Evolutionary conservation across 2,113 vertebrate genomes (phyloP).

Genomic region (Cercocebus atys): DNA sequence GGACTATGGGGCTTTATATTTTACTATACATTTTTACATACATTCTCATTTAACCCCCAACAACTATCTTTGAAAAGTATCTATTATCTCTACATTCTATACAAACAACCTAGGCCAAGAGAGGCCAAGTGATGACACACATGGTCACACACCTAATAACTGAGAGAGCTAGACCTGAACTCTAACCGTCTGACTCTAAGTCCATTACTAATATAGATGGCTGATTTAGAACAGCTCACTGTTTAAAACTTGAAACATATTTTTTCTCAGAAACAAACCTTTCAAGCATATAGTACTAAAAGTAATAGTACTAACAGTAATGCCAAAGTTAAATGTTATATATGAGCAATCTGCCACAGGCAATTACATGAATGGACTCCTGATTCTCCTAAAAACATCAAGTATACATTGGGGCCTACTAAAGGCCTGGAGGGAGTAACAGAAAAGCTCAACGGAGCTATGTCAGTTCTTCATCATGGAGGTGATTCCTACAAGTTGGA

Average conservation of each 20-base stretch:
- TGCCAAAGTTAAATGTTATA: neutral
- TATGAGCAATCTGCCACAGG: neutral
- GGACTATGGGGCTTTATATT: neutral
- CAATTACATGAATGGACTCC: neutral
- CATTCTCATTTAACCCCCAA: neutral
- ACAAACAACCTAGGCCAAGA: neutral
- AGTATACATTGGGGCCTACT: neutral
- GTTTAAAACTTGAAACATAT: constrained; percentile 34
- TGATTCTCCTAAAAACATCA: neutral
- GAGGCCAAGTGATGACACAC: neutral
- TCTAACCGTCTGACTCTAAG: neutral
- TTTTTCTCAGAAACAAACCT: neutral
- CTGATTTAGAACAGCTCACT: neutral
- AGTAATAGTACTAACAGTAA: neutral
- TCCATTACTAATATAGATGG: neutral
- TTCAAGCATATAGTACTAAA: neutral
- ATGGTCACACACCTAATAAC: neutral
- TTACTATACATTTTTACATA: neutral
- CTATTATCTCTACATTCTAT: neutral
- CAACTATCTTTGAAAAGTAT: neutral
- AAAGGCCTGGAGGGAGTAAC: neutral
- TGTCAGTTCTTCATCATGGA: neutral
- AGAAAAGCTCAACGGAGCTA: neutral
- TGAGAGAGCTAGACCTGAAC: neutral
- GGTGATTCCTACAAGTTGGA: neutral